Evolutionary conservation across 2,888 invertebrate genomes (phyloP).

Genomic region (Drosophila algonquin): DNA sequence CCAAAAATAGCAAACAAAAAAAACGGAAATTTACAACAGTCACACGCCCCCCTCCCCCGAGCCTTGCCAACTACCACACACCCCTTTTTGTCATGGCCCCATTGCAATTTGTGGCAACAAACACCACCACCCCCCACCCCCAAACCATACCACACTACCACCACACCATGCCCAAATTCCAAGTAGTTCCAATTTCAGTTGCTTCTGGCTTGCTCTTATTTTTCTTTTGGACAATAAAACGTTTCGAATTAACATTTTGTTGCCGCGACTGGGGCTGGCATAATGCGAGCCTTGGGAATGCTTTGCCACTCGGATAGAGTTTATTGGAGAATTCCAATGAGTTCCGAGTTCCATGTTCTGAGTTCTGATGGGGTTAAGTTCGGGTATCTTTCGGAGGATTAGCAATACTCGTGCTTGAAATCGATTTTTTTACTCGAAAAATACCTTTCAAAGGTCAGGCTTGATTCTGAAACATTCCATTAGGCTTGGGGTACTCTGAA

Average conservation of each 20-base stretch:
- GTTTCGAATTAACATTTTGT: conserved; percentile 54
- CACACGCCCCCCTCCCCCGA: conserved; percentile 26
- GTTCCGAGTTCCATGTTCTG: too few relatives aligned
- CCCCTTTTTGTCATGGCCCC: conserved; percentile 12
- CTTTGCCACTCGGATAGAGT: conserved; percentile 15
- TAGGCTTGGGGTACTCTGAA: too few relatives aligned
- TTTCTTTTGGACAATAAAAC: conserved; percentile 45
- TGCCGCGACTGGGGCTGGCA: conserved; percentile 10
- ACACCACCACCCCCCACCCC: background rate
- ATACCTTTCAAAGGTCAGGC: too few relatives aligned
- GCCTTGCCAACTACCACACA: background rate
- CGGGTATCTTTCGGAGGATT: background rate
- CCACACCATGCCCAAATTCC: background rate
- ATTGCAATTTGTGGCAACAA: conserved; percentile 32
- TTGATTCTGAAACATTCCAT: too few relatives aligned
- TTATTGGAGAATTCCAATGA: conserved; percentile 18
- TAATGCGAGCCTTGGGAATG: conserved; percentile 44
- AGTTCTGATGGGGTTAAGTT: background rate
- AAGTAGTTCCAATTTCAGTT: conserved; percentile 22
- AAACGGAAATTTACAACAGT: conserved; percentile 37
- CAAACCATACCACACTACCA: too few relatives aligned
- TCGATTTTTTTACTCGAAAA: too few relatives aligned
- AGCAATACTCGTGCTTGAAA: too few relatives aligned
- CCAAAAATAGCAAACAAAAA: conserved; percentile 33
- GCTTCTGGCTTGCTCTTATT: conserved; percentile 14